These are phyloP conservation scores for Bradypodion ventrale DNA, from an alignment of 2,797 vertebrate species.

Conservation along the genomic window DNA sequence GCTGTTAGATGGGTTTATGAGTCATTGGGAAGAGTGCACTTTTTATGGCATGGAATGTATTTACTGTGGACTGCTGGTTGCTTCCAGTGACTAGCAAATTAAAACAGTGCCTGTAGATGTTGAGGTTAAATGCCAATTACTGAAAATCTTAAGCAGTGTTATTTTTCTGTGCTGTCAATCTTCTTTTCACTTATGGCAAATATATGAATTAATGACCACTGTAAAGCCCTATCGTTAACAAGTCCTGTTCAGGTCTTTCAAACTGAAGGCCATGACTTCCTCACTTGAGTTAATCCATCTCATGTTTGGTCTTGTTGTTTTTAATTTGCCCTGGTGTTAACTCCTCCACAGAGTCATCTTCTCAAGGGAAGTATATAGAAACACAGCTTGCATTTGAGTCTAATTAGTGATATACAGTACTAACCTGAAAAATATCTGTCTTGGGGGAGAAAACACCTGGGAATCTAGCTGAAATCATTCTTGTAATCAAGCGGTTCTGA, in stretches of 20 bases:
- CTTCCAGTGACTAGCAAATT: slow-evolving; percentile 3
- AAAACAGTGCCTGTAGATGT: neutral
- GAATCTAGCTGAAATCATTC: neutral
- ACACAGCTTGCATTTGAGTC: neutral
- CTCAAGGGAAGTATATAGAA: neutral
- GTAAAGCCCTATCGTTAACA: too few species aligned
- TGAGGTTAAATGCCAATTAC: neutral
- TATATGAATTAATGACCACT: too few species aligned
- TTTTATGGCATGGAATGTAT: slow-evolving; percentile 35
- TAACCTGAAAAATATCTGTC: neutral
- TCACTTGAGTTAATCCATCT: too few species aligned
- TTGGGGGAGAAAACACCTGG: too few species aligned
- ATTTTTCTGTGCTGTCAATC: too few species aligned
- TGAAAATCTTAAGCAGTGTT: too few species aligned
- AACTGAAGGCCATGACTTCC: too few species aligned
- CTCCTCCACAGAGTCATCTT: too few species aligned
- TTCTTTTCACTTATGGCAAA: too few species aligned
- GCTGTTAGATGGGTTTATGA: slow-evolving; percentile 13
- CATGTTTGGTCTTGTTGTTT: too few species aligned
- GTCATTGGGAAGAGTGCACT: slow-evolving; percentile 19
- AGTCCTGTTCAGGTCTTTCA: too few species aligned
- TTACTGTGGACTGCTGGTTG: neutral
- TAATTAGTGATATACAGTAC: neutral
- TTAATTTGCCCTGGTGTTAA: too few species aligned
- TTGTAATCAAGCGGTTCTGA: neutral